Conservation (phyloP, 2,797 vertebrate species). For the Pangasius mekongensis region DNA sequence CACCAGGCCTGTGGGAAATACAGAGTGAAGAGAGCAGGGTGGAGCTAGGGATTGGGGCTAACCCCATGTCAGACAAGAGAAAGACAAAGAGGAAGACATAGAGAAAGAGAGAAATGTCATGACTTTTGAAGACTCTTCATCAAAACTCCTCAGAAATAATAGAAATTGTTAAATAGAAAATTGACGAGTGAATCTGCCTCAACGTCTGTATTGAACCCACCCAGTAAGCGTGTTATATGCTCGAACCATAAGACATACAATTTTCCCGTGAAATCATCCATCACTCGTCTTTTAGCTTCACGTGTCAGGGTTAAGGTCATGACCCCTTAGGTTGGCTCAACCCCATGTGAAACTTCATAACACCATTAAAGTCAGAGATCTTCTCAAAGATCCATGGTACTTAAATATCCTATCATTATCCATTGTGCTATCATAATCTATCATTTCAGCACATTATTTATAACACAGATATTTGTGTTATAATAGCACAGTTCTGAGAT, state of each 20-base stretch:
- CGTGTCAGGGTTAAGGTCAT: conserved; percentile 36
- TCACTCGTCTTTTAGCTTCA: conserved; percentile 14
- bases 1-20: conserved; percentile 86
- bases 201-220: too few species aligned
- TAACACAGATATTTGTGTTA: conserved; percentile 10
- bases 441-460: neutral
- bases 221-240: too few species aligned
- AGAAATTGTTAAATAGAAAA: conserved; percentile 23
- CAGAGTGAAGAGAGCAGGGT: conserved; percentile 75
- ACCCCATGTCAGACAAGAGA: conserved; percentile 40
- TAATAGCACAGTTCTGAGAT: conserved; percentile 13
- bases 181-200: neutral
- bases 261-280: conserved; percentile 9
- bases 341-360: neutral
- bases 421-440: neutral
- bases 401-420: neutral
- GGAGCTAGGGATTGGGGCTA: conserved; percentile 72
- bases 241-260: neutral
- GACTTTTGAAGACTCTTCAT: conserved; percentile 22
- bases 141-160: neutral
- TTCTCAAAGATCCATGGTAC: neutral
- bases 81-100: conserved; percentile 38
- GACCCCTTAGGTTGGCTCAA: conserved; percentile 16
- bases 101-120: conserved; percentile 30
- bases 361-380: neutral